Evolutionary conservation across 2,888 invertebrate species (phyloP), one percentile per base, ranked within the genome.

Genomic region (Oscheius sp.): DNA sequence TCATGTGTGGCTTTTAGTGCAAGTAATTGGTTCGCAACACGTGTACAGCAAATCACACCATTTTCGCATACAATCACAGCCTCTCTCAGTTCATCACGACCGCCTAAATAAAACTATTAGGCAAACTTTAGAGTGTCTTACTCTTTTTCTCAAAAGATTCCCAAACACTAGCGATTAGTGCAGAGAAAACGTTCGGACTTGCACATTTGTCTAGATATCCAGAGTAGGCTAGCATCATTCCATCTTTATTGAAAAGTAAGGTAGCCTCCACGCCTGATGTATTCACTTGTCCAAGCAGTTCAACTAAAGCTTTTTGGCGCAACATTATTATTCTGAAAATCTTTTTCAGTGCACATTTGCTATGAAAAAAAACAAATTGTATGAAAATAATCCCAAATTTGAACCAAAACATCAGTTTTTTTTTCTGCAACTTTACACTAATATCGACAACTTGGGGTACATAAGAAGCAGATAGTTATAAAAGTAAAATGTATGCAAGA

Each of bases 231-330:
- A 80, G 74, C 23, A 78, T 72, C n/a, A 78, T 55, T n/a, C 80
- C 76, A 17, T 61, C 61, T 45, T 45, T 61, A 45, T 61, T 61
- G 61, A 61, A 76, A 8, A 80, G 76, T 63, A 77, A 65, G 6
- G 80, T 69, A 8, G 77, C 77, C 31, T 68, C 66, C 29, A 78
- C 71, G 8, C 72, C 80, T 34, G 57, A 67, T 3, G 78, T 73
- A 67, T 80, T 81, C 52, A 77, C 81, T 64, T 79, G 76, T 20
- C 75, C 76, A 42, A 81, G 71, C 34, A 79, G 78, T 27, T 78
- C 75, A 10, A 75, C 70, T 55, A 81, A 64, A 2, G 78, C 76
- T 63, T 78, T 78, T 34, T 78, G 79, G 34, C 71, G 74, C 58
- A 81, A 61, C 79, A 81, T 81, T 65, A 72, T 27, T 42, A 20